A percentile compares a stretch with the other conserved stretches of the same genome.
Conservation (phyloP, 2,113 vertebrate species). For the Zingel zingel region DNA sequence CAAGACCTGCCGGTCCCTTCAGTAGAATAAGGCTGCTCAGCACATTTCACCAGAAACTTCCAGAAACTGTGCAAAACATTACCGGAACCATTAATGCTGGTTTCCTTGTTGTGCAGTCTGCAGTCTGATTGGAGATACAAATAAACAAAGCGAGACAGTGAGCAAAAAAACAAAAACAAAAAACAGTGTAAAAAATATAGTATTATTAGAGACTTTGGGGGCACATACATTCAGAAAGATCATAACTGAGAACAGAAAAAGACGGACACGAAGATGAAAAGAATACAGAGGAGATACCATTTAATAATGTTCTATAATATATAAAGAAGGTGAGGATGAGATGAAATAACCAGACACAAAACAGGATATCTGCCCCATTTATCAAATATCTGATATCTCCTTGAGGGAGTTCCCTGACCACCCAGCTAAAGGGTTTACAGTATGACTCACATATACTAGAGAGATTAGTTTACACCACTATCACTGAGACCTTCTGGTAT, state of each 20-base stretch:
- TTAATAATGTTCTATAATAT: slow-evolving; percentile 4
- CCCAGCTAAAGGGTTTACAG: slow-evolving; percentile 49
- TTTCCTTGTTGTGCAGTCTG: background rate
- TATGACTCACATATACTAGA: slow-evolving; percentile 15
- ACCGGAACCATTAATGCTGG: slow-evolving; percentile 21
- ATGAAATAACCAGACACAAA: slow-evolving; percentile 41
- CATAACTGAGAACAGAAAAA: background rate
- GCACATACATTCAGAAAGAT: background rate
- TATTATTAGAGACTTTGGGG: background rate
- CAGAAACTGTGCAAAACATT: slow-evolving; percentile 13
- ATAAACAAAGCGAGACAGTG: background rate
- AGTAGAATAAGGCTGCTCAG: slow-evolving; percentile 21
- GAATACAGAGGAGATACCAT: background rate
- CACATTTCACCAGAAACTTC: slow-evolving; percentile 24
- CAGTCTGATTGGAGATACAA: slow-evolving; percentile 19
- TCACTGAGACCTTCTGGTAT: slow-evolving; percentile 24
- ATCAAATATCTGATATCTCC: slow-evolving; percentile 50
- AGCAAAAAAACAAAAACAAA: too few species aligned
- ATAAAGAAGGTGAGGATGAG: slow-evolving; percentile 6
- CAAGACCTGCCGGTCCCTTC: slow-evolving; percentile 12
- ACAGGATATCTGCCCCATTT: slow-evolving; percentile 33
- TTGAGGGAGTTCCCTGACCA: slow-evolving; percentile 65
- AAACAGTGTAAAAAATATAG: too few species aligned
- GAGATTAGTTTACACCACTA: slow-evolving; percentile 37
- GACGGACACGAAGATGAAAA: background rate